These are phyloP conservation scores for Athripsodes cinereus DNA, from an alignment of 2,888 invertebrate species.

Conservation along the genomic window DNA sequence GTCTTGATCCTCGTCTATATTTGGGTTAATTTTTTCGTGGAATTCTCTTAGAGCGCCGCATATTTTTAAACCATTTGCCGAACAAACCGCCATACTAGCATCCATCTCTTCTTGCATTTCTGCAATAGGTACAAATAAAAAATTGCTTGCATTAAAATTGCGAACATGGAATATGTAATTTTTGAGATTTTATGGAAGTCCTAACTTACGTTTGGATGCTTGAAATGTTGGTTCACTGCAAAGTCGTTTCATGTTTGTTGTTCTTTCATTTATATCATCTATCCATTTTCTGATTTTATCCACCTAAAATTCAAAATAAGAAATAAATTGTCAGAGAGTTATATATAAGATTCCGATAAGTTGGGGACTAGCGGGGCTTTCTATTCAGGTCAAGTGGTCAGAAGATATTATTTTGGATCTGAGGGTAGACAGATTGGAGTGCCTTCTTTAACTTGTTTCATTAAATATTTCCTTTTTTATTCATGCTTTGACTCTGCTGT, in stretches of 20 bases:
- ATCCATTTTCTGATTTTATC: constrained; percentile 48
- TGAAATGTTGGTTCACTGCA: constrained; percentile 55
- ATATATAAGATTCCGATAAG: too few species aligned
- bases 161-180: too few species aligned
- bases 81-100: constrained; percentile 47
- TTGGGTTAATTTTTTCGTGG: constrained; percentile 33
- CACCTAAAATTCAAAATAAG: constrained; percentile 41
- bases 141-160: too few species aligned
- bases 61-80: constrained; percentile 47
- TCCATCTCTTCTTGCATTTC: constrained; percentile 59
- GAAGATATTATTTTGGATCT: too few species aligned
- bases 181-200: too few species aligned
- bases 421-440: too few species aligned
- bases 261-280: constrained; percentile 44
- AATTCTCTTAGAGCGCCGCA: constrained; percentile 51
- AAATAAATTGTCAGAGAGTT: too few species aligned
- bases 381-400: too few species aligned
- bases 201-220: constrained; percentile 38
- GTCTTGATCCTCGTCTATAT: constrained; percentile 26
- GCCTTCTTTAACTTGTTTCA: too few species aligned
- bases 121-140: constrained; percentile 35
- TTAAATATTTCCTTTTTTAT: too few species aligned
- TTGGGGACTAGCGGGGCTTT: too few species aligned
- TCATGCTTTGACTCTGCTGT: too few species aligned
- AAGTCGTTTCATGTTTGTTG: constrained; percentile 43